These are phyloP conservation scores for Microtus oregoni DNA, from an alignment of 2,113 vertebrate genomes.

Conservation along the genomic window DNA sequence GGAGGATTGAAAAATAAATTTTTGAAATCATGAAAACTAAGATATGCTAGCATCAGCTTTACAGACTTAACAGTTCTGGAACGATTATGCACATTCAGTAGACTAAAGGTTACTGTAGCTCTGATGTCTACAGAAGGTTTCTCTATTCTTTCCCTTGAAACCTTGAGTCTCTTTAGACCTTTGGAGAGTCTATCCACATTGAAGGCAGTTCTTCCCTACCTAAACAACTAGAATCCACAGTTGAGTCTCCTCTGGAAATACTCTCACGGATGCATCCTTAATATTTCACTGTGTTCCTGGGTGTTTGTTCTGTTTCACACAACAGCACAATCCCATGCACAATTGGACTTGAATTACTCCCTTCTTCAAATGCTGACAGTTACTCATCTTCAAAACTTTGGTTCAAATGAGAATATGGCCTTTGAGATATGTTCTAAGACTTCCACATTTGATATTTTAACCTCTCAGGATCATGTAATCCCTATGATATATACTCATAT, in stretches of 20 bases:
- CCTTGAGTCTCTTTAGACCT: fast-evolving
- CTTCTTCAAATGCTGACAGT: too few species aligned
- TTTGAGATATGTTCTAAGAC: background rate
- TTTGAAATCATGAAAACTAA: background rate
- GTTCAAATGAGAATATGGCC: background rate
- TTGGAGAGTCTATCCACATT: background rate
- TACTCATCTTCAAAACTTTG: too few species aligned
- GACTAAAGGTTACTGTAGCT: background rate
- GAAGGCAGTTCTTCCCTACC: background rate
- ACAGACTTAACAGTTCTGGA: background rate
- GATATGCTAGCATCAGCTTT: background rate
- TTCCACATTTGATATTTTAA: background rate
- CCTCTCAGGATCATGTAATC: too few species aligned
- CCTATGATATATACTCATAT: background rate
- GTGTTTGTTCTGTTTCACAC: background rate
- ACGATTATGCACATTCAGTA: background rate
- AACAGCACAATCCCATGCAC: fast-evolving
- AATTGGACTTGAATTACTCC: fast-evolving
- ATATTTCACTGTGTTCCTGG: background rate
- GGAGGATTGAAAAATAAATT: background rate
- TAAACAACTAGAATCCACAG: background rate
- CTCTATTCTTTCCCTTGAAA: too few species aligned
- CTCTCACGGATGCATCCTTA: fast-evolving
- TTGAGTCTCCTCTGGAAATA: background rate
- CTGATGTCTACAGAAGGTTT: background rate